phyloP scores from a whole-genome alignment of 1,140 invertebrate species.

The Planococcus citri region DNA sequence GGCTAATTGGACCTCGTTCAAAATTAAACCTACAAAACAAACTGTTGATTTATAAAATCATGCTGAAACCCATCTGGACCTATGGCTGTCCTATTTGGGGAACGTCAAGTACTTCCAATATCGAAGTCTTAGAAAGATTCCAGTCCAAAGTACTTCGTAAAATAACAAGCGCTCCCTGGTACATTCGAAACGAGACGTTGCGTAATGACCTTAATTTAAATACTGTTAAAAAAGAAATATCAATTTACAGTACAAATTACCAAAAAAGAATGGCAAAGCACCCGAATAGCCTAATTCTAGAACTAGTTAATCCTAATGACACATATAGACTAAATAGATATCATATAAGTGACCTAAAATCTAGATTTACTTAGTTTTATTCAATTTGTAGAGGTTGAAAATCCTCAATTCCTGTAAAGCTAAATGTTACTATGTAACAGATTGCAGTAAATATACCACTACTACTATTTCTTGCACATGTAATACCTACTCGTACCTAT shows the following conservation, averaged over 20 bases:
- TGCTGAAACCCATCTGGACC: slow-evolving; percentile 31
- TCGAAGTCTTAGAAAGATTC: slow-evolving; percentile 27
- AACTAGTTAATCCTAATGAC: neutral
- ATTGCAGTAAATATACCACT: too few relatives aligned
- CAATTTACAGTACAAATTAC: neutral
- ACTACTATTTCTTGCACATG: too few relatives aligned
- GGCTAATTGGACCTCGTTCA: slow-evolving; percentile 27
- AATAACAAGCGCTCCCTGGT: neutral
- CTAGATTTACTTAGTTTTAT: too few relatives aligned
- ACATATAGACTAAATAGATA: neutral
- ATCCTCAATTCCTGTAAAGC: too few relatives aligned
- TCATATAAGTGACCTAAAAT: neutral
- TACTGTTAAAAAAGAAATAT: slow-evolving; percentile 2
- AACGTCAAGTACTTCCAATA: slow-evolving; percentile 29
- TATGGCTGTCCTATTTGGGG: slow-evolving; percentile 32
- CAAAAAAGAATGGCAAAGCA: neutral
- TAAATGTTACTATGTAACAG: too few relatives aligned
- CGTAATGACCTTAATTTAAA: neutral
- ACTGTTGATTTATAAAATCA: slow-evolving; percentile 30
- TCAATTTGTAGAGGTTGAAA: too few relatives aligned
- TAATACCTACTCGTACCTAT: too few relatives aligned
- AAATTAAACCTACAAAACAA: slow-evolving; percentile 29
- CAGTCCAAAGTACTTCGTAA: slow-evolving; percentile 13
- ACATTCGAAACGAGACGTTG: neutral
- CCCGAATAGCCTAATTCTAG: neutral